Conservation (phyloP, 2,797 vertebrate genomes). For the Periparus ater region DNA sequence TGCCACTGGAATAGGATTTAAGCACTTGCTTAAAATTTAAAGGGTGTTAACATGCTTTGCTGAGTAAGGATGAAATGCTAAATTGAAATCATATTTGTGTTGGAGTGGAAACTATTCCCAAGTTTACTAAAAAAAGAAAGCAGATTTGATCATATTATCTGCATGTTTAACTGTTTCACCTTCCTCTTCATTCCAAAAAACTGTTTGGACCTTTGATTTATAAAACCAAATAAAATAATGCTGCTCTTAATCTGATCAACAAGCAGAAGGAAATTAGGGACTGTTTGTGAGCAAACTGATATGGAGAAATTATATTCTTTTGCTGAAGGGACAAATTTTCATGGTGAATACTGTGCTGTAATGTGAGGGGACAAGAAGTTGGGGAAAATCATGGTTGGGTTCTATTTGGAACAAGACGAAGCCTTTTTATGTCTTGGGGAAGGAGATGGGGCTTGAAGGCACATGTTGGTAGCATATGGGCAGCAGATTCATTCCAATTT, state of each 20-base stretch:
- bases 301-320: neutral
- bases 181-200: neutral
- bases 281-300: neutral
- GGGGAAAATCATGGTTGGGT: neutral
- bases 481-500: neutral
- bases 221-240: neutral
- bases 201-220: neutral
- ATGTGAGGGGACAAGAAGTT: neutral
- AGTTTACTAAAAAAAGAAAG: neutral
- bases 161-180: neutral
- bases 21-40: conserved; percentile 54
- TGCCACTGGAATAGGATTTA: conserved; percentile 45
- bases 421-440: neutral
- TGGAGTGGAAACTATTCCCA: neutral
- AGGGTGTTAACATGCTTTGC: conserved; percentile 48
- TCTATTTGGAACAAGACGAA: neutral
- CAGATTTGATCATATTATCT: neutral
- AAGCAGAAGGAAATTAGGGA: neutral
- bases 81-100: conserved; percentile 31
- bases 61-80: conserved; percentile 41
- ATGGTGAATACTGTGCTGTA: neutral
- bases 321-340: neutral
- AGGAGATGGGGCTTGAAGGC: neutral
- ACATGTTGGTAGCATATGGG: too few relatives aligned
- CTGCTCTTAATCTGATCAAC: neutral